Percentiles rank a stretch among this genome's conserved stretches.
These are phyloP conservation scores for Deilephila porcellus DNA, from an alignment of 2,888 invertebrate genomes.

Conservation along the genomic window DNA sequence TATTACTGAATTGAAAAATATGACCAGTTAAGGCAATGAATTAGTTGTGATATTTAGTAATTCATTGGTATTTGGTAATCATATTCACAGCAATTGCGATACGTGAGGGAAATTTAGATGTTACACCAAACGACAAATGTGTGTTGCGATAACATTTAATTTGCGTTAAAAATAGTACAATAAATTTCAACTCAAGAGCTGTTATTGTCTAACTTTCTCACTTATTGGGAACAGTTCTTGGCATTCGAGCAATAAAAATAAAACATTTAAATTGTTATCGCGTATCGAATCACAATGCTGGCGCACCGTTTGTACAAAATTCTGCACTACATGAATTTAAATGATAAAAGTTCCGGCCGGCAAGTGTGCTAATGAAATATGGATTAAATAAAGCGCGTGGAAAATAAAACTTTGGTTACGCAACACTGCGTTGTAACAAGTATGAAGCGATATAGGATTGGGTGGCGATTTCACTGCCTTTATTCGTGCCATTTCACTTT, in stretches of 20 bases:
- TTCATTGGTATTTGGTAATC: neutral
- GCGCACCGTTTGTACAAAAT: slow-evolving; percentile 47
- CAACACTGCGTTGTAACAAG: slow-evolving; percentile 58
- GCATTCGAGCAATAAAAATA: slow-evolving; percentile 50
- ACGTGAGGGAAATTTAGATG: neutral
- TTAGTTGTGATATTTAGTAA: neutral
- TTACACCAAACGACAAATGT: neutral
- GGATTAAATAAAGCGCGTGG: slow-evolving; percentile 57
- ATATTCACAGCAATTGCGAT: neutral
- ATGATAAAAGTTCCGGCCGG: slow-evolving; percentile 37
- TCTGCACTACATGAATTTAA: slow-evolving; percentile 50
- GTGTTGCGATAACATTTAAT: slow-evolving; percentile 21
- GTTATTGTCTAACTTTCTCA: slow-evolving; percentile 52
- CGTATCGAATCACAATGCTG: slow-evolving; percentile 46
- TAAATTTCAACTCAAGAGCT: slow-evolving; percentile 45
- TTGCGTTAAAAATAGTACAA: slow-evolving; percentile 24
- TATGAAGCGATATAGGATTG: slow-evolving; percentile 74
- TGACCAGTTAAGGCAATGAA: neutral
- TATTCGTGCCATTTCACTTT: slow-evolving; percentile 80
- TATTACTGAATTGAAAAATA: neutral
- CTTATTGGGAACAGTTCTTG: slow-evolving; percentile 47
- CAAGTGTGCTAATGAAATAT: slow-evolving; percentile 62
- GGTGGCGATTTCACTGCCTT: slow-evolving; percentile 66
- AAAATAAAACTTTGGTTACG: slow-evolving; percentile 64
- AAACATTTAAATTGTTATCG: slow-evolving; percentile 55